Percentiles rank a stretch among this genome's conserved stretches.
phyloP scores from a whole-genome alignment of 1,140 invertebrate genomes.

The Coptotermes formosanus region DNA sequence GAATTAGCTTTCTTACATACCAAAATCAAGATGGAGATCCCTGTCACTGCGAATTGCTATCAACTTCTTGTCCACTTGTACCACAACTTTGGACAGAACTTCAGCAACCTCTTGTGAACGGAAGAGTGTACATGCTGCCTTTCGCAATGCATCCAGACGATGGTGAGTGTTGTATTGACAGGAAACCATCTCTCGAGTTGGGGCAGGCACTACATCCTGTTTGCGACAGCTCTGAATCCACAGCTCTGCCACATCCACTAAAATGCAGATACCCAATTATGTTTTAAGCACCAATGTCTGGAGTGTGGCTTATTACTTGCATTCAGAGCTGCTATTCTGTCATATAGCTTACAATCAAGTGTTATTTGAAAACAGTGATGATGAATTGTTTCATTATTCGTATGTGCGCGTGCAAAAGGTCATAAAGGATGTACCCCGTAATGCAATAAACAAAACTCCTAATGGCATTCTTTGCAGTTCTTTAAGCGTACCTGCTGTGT shows the following conservation, averaged over 20 bases:
- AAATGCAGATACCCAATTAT: too few relatives aligned
- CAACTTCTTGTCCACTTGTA: slow-evolving; percentile 63
- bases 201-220: slow-evolving; percentile 60
- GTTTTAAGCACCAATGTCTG: too few relatives aligned
- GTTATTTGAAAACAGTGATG: too few relatives aligned
- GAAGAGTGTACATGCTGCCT: slow-evolving; percentile 59
- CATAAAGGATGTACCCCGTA: too few relatives aligned
- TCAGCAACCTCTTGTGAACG: slow-evolving; percentile 56
- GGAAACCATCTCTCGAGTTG: slow-evolving; percentile 33
- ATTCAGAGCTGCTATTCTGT: too few relatives aligned
- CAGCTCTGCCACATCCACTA: slow-evolving; percentile 67
- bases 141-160: slow-evolving; percentile 63
- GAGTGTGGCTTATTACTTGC: too few relatives aligned
- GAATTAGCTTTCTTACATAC: slow-evolving; percentile 41
- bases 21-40: slow-evolving; percentile 71
- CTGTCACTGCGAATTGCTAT: slow-evolving; percentile 65
- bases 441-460: too few relatives aligned
- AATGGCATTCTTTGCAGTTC: too few relatives aligned
- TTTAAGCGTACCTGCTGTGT: too few relatives aligned
- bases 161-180: slow-evolving; percentile 59
- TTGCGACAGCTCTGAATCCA: slow-evolving; percentile 67
- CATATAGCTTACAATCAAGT: too few relatives aligned
- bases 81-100: slow-evolving; percentile 60
- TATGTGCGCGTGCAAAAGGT: too few relatives aligned
- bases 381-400: too few relatives aligned